phyloP scores from a whole-genome alignment of 2,113 vertebrate species.

The Sapajus apella region DNA sequence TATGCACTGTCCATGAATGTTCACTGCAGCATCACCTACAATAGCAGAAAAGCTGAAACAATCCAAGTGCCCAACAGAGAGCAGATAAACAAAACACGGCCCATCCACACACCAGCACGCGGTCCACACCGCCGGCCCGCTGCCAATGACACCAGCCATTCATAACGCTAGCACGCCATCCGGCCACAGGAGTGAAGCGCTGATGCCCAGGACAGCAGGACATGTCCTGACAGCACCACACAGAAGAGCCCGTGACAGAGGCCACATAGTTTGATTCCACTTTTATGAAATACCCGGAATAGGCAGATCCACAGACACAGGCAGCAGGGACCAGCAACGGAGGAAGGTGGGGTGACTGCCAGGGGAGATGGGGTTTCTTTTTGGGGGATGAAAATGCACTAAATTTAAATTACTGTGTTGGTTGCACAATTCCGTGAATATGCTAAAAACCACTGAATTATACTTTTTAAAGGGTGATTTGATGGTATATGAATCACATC shows the following conservation, averaged over 20 bases:
- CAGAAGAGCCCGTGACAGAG: neutral
- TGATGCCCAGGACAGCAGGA: neutral
- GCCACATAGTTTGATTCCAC: fast-evolving
- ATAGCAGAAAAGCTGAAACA: neutral
- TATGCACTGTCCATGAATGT: too few relatives aligned
- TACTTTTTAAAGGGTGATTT: neutral
- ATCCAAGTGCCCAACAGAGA: too few relatives aligned
- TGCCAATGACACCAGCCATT: too few relatives aligned
- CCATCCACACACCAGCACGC: neutral
- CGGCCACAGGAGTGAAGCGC: too few relatives aligned
- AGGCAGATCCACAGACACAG: neutral
- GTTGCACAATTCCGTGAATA: neutral
- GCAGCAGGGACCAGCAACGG: fast-evolving
- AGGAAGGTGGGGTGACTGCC: too few relatives aligned
- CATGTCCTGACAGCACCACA: fast-evolving
- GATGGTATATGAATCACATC: neutral
- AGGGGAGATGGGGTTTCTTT: too few relatives aligned
- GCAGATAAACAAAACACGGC: neutral
- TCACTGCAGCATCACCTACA: neutral
- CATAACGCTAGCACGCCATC: too few relatives aligned
- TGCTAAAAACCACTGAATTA: neutral
- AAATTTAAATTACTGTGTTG: too few relatives aligned
- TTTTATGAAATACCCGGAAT: neutral
- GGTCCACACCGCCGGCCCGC: too few relatives aligned
- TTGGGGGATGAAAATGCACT: neutral